Evolutionary conservation across 2,888 invertebrate species (phyloP), one percentile per base, ranked within the genome.

Genomic region (Brachypalpus laphriformis): DNA sequence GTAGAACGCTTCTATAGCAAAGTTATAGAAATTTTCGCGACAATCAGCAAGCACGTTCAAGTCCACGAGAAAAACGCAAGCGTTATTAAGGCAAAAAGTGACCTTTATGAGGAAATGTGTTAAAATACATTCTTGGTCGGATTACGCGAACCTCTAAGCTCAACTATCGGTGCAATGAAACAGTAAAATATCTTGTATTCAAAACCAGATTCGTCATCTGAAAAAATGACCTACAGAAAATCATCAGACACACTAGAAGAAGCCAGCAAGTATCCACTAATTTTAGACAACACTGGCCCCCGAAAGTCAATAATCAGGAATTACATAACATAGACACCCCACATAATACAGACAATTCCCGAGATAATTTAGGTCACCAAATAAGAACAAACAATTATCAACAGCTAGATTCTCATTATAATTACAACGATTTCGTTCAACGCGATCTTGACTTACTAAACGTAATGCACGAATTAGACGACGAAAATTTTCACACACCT

Each of bases 161-260:
- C 49, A 49, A 49, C 49, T 49, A 49, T 49, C 9, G 20, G 49
- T 49, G 49, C 49, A 49, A 49, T 49, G 49, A 49, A 18, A 11
- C 18, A 49, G 18, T 18, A 49, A 49, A 49, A 49, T 6, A 49
- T 49, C 9, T 49, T 49, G 2, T 18, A 49, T 7, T 18, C 49
- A n/a, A 40, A 40, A n/a, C 1, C 40, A 11, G 8, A 40, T 14
- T 11, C n/a, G n/a, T 40, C 40, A 40, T 40, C 40, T 11, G 40
- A 40, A 14, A 40, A 5, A 40, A 40, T 8, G n/a, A 11, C 8
- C 2, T 40, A 40, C 5, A 40, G 14, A n/a, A 40, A 40, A 40
- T 4, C 40, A 40, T 3, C 40, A n/a, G 40, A 40, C n/a, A n/a
- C n/a, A n/a, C n/a, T n/a, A n/a, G n/a, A n/a, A n/a, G n/a, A n/a